A percentile compares a stretch with the other conserved stretches of the same genome.
Evolutionary conservation across 92 coral and sea anemone species (phyloP).

Genomic region (Palythoa grandis): DNA sequence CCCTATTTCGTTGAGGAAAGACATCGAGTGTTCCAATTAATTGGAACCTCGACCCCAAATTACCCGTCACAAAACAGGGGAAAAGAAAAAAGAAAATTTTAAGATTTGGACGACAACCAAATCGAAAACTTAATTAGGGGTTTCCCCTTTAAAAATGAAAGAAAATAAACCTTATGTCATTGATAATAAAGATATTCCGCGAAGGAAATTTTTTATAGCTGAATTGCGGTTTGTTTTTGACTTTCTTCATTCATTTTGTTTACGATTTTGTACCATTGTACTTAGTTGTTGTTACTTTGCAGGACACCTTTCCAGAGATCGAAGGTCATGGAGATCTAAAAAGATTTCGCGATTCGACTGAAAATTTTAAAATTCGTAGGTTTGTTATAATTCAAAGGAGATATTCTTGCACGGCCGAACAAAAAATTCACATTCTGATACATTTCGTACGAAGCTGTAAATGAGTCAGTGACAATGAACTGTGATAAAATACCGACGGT

Average conservation of each 20-base stretch:
- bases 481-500: conserved; percentile 38
- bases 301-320: conserved; percentile 22
- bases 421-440: background rate
- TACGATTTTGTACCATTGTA: conserved; percentile 49
- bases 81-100: conserved; percentile 1
- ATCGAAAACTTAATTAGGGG: conserved; percentile 5
- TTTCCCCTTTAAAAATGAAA: conserved; percentile 16
- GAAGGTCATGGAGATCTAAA: conserved; percentile 30
- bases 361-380: background rate
- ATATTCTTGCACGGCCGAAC: background rate
- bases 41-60: background rate
- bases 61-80: background rate
- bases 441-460: conserved; percentile 9
- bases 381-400: background rate
- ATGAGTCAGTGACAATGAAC: conserved; percentile 32
- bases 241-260: conserved; percentile 44
- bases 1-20: background rate
- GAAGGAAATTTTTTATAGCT: background rate
- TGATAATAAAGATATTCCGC: background rate
- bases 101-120: conserved; percentile 2
- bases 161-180: conserved; percentile 10
- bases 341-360: background rate
- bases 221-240: background rate
- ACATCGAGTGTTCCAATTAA: background rate
- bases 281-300: conserved; percentile 46